Evolutionary conservation across 2,888 invertebrate genomes (phyloP).

Genomic region (Liodrosophila aerea): DNA sequence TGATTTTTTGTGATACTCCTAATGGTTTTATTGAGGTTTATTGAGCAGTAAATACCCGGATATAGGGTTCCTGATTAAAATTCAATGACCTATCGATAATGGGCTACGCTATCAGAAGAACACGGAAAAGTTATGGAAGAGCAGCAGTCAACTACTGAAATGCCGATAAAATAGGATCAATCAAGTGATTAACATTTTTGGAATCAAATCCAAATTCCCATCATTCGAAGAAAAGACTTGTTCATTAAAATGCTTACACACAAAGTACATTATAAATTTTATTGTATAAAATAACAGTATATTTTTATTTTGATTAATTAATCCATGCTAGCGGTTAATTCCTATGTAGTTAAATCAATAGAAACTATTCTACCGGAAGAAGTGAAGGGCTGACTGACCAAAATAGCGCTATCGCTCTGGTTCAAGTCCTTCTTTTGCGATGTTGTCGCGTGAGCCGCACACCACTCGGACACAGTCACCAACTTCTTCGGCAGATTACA

Average conservation of each 20-base stretch:
- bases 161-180: too few species aligned
- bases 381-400: constrained; percentile 67
- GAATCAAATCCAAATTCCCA: too few species aligned
- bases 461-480: constrained; percentile 62
- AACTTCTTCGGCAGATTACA: constrained; percentile 63
- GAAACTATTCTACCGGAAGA: constrained; percentile 78
- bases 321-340: constrained; percentile 22
- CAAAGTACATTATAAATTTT: constrained; percentile 44
- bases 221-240: too few species aligned
- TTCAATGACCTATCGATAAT: too few species aligned
- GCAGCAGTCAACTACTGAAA: too few species aligned
- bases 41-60: too few species aligned
- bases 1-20: too few species aligned
- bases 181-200: too few species aligned
- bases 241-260: constrained; percentile 15
- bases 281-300: constrained; percentile 68
- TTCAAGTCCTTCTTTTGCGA: constrained; percentile 55
- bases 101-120: too few species aligned
- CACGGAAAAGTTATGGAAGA: too few species aligned
- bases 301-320: constrained; percentile 36
- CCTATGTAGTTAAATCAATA: constrained; percentile 81
- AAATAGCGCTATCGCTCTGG: constrained; percentile 47
- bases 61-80: too few species aligned
- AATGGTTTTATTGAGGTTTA: too few species aligned
- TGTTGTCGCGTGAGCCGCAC: constrained; percentile 56